Percentiles rank a stretch among this genome's conserved stretches.
Evolutionary conservation across 2,113 vertebrate species (phyloP).

Genomic region (Harpagus bidentatus): DNA sequence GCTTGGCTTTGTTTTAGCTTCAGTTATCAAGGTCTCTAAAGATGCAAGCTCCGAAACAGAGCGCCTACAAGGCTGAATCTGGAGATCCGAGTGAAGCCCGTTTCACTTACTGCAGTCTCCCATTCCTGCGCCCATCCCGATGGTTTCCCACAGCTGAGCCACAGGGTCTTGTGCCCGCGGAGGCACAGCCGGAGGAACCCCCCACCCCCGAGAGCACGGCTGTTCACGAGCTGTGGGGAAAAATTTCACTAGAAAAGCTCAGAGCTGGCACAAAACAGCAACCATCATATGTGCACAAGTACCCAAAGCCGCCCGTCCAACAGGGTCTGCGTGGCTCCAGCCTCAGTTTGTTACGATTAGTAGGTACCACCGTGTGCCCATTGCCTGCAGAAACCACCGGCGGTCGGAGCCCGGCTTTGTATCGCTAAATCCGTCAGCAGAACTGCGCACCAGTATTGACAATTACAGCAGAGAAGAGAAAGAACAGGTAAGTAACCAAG

Average conservation of each 20-base stretch:
- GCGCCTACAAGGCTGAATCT: neutral
- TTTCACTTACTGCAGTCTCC: neutral
- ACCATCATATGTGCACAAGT: fast-evolving
- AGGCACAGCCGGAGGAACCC: neutral
- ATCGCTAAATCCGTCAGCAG: neutral
- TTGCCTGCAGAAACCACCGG: neutral
- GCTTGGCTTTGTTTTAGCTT: neutral
- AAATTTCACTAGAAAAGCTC: neutral
- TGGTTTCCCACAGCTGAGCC: neutral
- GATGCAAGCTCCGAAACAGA: neutral
- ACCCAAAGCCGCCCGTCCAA: neutral
- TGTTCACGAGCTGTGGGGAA: neutral
- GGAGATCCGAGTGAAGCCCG: fast-evolving
- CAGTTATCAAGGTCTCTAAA: neutral
- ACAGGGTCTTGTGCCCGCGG: fast-evolving
- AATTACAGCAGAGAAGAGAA: neutral
- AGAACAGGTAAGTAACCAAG: neutral
- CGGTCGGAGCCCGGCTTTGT: neutral
- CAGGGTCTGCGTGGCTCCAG: fast-evolving
- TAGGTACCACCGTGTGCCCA: neutral
- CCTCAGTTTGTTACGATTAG: neutral
- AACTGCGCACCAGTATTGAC: neutral
- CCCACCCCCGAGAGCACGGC: fast-evolving
- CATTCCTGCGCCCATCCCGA: fast-evolving
- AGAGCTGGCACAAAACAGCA: neutral